Evolutionary conservation across 2,113 vertebrate genomes (phyloP), one percentile per base, ranked within the genome.

Genomic region (Nothocercus julius): DNA sequence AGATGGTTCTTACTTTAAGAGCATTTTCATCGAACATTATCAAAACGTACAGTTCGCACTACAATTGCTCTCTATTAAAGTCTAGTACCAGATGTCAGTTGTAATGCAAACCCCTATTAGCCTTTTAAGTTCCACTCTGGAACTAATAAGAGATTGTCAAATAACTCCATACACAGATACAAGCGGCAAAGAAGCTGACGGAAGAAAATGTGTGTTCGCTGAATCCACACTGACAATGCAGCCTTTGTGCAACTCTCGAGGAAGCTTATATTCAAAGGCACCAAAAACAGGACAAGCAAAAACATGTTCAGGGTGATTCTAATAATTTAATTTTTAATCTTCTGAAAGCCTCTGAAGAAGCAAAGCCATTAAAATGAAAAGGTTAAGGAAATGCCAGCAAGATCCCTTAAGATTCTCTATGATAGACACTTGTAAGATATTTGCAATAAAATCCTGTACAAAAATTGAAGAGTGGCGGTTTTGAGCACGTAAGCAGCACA

Each of bases 121-220:
- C 97, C 98, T 98, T 98, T 98, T 97, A 98, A 98, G 97, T 95
- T 93, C 90, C 97, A 91, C 97, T 97, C 98, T 98, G 98, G 98
- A 99, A 98, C 98, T 98, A 99, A 98, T 97, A 98, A 98, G 97
- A 97, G 98, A 98, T 98, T 98, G 98, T 98, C 98, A 97, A 98
- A 98, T 89, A 98, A 97, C 97, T 98, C 98, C 97, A 94, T 98
- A 97, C 97, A 97, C 98, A 92, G 89, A 44, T 34, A 19, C 47
- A 70, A 95, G 59, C 4, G 63, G 63, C 44, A 82, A 34, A 89
- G 66, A 93, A 92, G 90, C 30, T 3, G 28, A 34, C 66, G 77
- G 75, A 53, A 84, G 58, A 72, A 78, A 67, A 44, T 16, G 17
- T 11, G 28, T 11, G 20, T 34, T 87, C 47, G 38, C 2, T 47